These are phyloP conservation scores for Hucho hucho DNA, from an alignment of 2,113 vertebrate species.

Conservation along the genomic window DNA sequence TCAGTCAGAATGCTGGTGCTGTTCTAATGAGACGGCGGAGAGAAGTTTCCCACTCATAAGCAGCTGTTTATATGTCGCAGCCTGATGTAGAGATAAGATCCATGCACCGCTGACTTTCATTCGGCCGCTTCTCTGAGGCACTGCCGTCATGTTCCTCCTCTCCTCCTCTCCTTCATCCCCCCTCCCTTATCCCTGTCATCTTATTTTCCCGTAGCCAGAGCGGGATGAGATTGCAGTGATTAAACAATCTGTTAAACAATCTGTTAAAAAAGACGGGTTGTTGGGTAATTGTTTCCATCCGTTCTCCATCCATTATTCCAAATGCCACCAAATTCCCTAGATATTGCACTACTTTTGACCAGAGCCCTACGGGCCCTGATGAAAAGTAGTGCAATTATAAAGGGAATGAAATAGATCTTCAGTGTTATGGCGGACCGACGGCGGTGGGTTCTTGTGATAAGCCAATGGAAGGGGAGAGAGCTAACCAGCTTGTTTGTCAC, in stretches of 20 bases:
- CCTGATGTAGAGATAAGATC: conserved; percentile 10
- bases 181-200: background rate
- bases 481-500: too few species aligned
- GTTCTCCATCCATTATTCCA: conserved; percentile 41
- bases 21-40: background rate
- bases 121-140: background rate
- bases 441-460: conserved; percentile 29
- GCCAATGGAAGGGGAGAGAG: too few species aligned
- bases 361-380: too few species aligned
- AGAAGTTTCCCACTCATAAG: background rate
- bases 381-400: too few species aligned
- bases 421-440: conserved; percentile 33
- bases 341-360: too few species aligned
- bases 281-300: conserved; percentile 32
- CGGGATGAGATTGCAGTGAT: conserved; percentile 25
- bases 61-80: conserved; percentile 27
- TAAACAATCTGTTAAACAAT: too few species aligned
- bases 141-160: background rate
- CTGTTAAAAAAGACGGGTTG: conserved; percentile 58
- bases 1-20: background rate
- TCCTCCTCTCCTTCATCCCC: background rate
- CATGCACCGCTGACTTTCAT: background rate
- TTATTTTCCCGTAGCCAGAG: background rate
- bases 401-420: background rate
- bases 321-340: too few species aligned